Percentiles rank a stretch among this genome's conserved stretches.
These are phyloP conservation scores for Pangasius macronema DNA, from an alignment of 2,797 vertebrate species.

Conservation along the genomic window DNA sequence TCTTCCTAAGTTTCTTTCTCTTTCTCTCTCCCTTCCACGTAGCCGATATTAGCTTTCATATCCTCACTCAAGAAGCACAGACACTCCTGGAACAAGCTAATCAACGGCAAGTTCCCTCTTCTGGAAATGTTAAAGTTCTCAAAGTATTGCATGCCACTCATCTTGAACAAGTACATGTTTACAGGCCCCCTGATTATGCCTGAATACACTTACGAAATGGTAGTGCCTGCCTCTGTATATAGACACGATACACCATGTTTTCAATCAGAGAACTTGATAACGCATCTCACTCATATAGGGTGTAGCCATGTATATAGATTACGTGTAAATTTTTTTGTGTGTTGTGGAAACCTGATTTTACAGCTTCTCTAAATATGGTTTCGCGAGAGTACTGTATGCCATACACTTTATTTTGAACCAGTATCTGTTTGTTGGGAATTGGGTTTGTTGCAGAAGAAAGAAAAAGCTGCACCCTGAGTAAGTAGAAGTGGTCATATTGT, in stretches of 20 bases:
- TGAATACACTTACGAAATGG: conserved; percentile 31
- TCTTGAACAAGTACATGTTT: conserved; percentile 30
- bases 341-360: conserved; percentile 46
- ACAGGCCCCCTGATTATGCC: conserved; percentile 31
- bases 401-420: conserved; percentile 27
- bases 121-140: conserved; percentile 19
- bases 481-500: not conserved
- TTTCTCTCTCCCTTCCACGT: conserved; percentile 7
- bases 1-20: not conserved
- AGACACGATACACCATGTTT: conserved; percentile 46
- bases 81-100: conserved; percentile 31
- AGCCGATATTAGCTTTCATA: conserved; percentile 32
- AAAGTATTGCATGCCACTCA: conserved; percentile 49
- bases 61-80: conserved; percentile 47
- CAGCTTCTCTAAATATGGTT: conserved; percentile 40
- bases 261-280: conserved; percentile 43
- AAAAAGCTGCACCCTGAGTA: not conserved
- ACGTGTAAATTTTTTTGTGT: conserved; percentile 43
- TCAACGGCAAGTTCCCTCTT: conserved; percentile 26
- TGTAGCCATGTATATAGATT: conserved; percentile 50
- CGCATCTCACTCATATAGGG: conserved; percentile 46
- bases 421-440: conserved; percentile 15
- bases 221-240: conserved; percentile 55
- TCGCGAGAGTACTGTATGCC: conserved; percentile 36
- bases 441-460: conserved; percentile 4